phyloP scores from a whole-genome alignment of 2,113 vertebrate species.

The Phalacrocorax aristotelis region DNA sequence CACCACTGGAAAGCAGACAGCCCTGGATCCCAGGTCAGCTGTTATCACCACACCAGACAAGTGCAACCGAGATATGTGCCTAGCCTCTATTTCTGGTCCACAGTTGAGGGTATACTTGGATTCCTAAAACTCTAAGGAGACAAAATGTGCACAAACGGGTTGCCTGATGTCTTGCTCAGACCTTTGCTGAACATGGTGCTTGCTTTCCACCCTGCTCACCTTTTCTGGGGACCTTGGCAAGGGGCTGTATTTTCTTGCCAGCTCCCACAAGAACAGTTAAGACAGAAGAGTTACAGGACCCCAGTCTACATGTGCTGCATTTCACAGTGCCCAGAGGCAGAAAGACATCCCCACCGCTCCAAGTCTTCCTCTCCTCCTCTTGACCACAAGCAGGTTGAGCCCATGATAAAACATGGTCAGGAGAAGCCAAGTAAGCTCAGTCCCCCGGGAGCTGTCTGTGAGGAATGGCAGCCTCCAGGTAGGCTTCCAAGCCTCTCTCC shows the following conservation, averaged over 20 bases:
- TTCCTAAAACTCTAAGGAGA: neutral
- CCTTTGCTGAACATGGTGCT: neutral
- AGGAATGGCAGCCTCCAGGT: neutral
- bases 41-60: neutral
- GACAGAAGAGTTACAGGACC: neutral
- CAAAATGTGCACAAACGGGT: neutral
- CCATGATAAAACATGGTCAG: neutral
- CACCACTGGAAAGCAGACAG: neutral
- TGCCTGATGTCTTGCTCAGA: neutral
- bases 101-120: neutral
- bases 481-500: neutral
- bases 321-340: neutral
- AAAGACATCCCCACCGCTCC: neutral
- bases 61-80: neutral
- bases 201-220: neutral
- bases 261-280: neutral
- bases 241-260: neutral
- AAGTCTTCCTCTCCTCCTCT: neutral
- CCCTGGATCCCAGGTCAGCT: neutral
- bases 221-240: neutral
- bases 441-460: neutral
- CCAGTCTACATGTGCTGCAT: neutral
- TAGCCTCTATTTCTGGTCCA: neutral
- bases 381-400: neutral
- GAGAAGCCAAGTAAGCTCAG: neutral